Evolutionary conservation across 2,797 vertebrate genomes (phyloP).

Genomic region (Columba guinea): DNA sequence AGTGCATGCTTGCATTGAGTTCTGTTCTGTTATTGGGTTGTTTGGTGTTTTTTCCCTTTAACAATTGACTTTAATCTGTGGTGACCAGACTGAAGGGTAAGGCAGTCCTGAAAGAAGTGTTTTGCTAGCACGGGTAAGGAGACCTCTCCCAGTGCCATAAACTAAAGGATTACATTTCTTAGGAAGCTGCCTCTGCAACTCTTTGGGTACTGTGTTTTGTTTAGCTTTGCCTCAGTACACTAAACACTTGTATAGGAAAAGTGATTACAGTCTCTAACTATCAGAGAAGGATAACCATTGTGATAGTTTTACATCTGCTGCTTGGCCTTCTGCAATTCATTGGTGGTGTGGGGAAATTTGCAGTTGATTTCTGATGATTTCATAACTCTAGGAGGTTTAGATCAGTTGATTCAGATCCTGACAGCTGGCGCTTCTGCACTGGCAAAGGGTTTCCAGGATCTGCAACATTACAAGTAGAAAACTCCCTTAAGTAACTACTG

Average conservation of each 20-base stretch:
- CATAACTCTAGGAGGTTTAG: not conserved
- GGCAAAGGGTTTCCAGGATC: not conserved
- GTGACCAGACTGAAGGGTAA: not conserved
- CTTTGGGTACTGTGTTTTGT: not conserved
- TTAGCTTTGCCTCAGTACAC: not conserved
- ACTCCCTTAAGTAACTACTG: not conserved
- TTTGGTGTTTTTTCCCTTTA: not conserved
- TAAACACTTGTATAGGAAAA: accelerated
- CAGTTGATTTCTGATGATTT: not conserved
- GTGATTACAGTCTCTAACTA: not conserved
- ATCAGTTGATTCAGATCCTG: not conserved
- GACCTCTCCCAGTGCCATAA: not conserved
- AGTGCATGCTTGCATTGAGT: not conserved
- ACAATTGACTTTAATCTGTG: not conserved
- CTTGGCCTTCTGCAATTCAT: not conserved
- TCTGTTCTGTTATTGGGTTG: not conserved
- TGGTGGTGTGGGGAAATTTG: not conserved
- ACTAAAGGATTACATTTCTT: not conserved
- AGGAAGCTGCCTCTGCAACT: accelerated
- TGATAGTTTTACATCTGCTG: not conserved
- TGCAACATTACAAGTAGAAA: not conserved
- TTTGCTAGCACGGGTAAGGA: not conserved
- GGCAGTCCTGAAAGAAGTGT: not conserved
- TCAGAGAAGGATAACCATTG: not conserved
- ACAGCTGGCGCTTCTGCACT: not conserved